Percentiles rank a stretch among this genome's conserved stretches.
These are phyloP conservation scores for Chionomys nivalis DNA, from an alignment of 2,113 vertebrate genomes.

Conservation along the genomic window DNA sequence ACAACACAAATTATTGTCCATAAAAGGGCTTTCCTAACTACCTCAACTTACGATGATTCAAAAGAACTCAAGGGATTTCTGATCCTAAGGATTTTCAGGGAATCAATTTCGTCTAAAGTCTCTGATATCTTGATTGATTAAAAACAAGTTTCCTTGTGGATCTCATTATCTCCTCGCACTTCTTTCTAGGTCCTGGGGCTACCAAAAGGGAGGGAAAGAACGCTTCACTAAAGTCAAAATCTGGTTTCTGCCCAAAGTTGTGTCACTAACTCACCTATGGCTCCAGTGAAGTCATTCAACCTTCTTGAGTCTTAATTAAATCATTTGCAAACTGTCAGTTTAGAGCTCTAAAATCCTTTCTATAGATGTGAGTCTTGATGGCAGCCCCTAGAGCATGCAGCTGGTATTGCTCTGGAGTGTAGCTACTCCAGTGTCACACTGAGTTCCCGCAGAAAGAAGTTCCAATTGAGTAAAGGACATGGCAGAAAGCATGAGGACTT, in stretches of 20 bases:
- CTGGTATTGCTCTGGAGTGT: neutral
- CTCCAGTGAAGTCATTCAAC: constrained; percentile 21
- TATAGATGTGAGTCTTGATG: neutral
- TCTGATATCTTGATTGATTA: neutral
- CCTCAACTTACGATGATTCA: neutral
- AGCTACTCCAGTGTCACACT: neutral
- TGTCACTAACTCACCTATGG: neutral
- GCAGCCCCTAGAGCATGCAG: neutral
- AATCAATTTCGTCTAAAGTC: constrained; percentile 26
- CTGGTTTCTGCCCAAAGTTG: neutral
- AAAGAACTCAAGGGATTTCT: constrained; percentile 29
- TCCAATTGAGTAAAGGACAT: neutral
- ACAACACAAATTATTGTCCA: neutral
- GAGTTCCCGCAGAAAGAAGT: neutral
- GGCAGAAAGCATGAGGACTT: neutral
- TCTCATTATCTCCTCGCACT: neutral
- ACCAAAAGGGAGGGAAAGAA: neutral
- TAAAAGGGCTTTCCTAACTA: neutral
- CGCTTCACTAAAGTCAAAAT: neutral
- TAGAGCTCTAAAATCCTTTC: neutral
- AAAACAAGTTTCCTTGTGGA: neutral
- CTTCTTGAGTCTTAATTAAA: neutral
- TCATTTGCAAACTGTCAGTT: neutral
- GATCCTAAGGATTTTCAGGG: neutral
- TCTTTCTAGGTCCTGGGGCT: neutral